Evolutionary conservation across 2,797 vertebrate species (phyloP).

Genomic region (Dipus sagitta): DNA sequence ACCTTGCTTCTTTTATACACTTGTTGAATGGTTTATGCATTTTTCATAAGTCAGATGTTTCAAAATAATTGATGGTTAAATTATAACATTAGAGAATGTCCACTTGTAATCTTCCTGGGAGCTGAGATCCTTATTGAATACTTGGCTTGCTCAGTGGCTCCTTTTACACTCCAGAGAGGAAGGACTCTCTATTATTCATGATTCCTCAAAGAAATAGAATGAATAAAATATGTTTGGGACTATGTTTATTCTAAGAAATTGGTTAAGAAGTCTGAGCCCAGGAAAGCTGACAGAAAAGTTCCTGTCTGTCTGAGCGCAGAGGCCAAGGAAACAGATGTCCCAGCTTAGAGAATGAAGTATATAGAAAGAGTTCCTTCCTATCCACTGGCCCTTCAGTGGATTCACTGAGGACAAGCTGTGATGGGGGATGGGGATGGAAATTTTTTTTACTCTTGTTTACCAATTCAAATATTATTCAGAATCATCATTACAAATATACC

Average conservation of each 20-base stretch:
- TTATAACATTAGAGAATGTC: background rate
- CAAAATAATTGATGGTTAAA: background rate
- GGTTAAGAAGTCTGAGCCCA: background rate
- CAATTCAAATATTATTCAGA: background rate
- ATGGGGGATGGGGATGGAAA: background rate
- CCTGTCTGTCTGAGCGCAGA: background rate
- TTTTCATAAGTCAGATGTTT: constrained; percentile 21
- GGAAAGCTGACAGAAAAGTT: background rate
- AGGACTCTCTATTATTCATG: background rate
- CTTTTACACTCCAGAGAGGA: background rate
- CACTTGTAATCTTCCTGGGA: constrained; percentile 36
- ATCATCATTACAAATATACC: background rate
- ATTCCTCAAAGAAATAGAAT: background rate
- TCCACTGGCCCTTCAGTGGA: background rate
- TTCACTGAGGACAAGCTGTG: background rate
- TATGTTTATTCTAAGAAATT: background rate
- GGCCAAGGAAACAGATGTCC: background rate
- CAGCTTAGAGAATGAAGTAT: background rate
- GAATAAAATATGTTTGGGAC: background rate
- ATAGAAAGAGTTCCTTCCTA: background rate
- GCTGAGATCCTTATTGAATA: constrained; percentile 12
- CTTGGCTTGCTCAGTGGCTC: constrained; percentile 11
- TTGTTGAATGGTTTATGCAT: constrained; percentile 43
- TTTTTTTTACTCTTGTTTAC: background rate
- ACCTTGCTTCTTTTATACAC: background rate